Evolutionary conservation across 1,140 invertebrate species (phyloP).

Genomic region (Papilio machaon): DNA sequence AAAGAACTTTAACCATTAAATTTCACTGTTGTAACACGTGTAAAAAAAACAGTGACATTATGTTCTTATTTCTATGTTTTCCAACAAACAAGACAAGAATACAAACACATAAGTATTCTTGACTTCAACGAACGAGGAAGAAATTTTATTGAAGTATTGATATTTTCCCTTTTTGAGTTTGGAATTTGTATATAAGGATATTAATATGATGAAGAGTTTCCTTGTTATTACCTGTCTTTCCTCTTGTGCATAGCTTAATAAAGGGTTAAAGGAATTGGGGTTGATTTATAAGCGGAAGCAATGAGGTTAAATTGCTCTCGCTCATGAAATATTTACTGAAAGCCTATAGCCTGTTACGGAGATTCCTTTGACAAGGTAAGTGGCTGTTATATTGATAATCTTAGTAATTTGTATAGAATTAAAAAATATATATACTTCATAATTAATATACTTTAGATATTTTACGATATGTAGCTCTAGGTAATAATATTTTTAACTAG

Average conservation of each 20-base stretch:
- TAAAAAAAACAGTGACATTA: too few species aligned
- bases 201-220: constrained; percentile 20
- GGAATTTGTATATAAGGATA: not conserved
- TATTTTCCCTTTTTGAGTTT: not conserved
- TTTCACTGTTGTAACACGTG: too few species aligned
- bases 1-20: too few species aligned
- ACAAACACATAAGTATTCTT: too few species aligned
- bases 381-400: not conserved
- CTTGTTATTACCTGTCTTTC: constrained; percentile 26
- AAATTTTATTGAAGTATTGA: not conserved
- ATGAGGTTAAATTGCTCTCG: constrained; percentile 10
- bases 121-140: not conserved
- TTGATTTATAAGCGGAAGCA: constrained; percentile 26
- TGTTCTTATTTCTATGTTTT: too few species aligned
- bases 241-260: constrained; percentile 22
- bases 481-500: too few species aligned
- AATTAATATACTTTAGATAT: too few species aligned
- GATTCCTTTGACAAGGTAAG: not conserved
- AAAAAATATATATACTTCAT: not conserved
- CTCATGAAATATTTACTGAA: constrained; percentile 17
- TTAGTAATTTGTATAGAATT: not conserved
- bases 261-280: constrained; percentile 22
- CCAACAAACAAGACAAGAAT: too few species aligned
- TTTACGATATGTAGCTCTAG: too few species aligned
- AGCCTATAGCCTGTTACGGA: not conserved